These are phyloP conservation scores for Ctenicera cuprea DNA, from an alignment of 2,888 invertebrate species.

Conservation along the genomic window DNA sequence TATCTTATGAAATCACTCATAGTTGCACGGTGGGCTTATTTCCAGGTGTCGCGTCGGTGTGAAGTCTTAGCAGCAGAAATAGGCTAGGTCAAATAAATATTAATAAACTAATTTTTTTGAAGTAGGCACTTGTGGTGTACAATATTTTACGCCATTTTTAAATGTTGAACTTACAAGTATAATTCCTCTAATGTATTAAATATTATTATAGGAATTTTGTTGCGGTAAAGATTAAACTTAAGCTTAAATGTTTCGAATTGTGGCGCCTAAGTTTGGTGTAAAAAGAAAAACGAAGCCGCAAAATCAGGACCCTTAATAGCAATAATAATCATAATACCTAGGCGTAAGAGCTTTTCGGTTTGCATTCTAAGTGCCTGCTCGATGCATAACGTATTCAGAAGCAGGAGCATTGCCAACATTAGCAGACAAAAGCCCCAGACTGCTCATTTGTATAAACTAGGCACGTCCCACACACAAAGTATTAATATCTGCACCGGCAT, in stretches of 20 bases:
- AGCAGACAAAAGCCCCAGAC: conserved; percentile 59
- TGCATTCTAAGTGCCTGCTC: conserved; percentile 52
- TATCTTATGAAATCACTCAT: too few relatives aligned
- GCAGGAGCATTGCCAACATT: conserved; percentile 57
- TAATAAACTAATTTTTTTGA: too few relatives aligned
- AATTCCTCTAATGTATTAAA: too few relatives aligned
- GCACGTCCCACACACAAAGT: conserved; percentile 60
- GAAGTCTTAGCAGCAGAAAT: too few relatives aligned
- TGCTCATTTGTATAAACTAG: conserved; percentile 58
- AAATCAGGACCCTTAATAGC: conserved; percentile 36
- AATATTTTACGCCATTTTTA: too few relatives aligned
- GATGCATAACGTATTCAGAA: conserved; percentile 57
- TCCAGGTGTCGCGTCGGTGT: too few relatives aligned
- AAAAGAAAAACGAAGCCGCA: conserved; percentile 18
- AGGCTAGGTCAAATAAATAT: too few relatives aligned
- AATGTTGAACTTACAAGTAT: too few relatives aligned
- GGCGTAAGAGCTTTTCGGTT: conserved; percentile 44
- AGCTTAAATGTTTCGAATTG: background rate
- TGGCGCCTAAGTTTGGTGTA: background rate
- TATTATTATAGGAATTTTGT: too few relatives aligned
- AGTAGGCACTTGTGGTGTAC: too few relatives aligned
- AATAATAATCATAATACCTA: conserved; percentile 43
- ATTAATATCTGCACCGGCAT: conserved; percentile 58
- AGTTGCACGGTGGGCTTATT: too few relatives aligned
- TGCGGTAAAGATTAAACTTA: background rate